Evolutionary conservation across 2,113 vertebrate species (phyloP), one percentile per base, ranked within the genome.

Genomic region (Ochotona princeps): DNA sequence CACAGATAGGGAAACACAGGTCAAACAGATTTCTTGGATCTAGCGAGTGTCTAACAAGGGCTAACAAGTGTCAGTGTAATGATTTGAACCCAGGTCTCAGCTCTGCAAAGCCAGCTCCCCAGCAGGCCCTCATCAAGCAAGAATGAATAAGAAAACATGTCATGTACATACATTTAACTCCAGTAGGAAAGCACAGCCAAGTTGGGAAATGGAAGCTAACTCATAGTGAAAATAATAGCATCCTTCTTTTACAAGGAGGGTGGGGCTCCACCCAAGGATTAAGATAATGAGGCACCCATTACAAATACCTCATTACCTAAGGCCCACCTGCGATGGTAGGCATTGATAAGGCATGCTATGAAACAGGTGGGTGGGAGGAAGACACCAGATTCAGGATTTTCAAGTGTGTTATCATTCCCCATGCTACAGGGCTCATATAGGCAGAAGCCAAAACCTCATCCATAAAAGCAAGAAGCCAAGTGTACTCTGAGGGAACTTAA

Each of bases 241-340:
- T 73, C 89, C 69, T 95, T 60, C 87, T 90, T 95, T 92, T 72
- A 90, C n/a, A 44, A 93, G 44, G 28, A 94, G 91, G 93, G 95
- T 92, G 88, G 57, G 70, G 51, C 83, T 85, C 78, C 75, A 73
- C n/a, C 61, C 84, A 26, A 92, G 73, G 84, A 83, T 94, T 95
- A 95, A 74, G 30, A 85, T 86, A 96, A 97, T 95, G 85, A 95
- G 87, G 38, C 88, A 92, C 44, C 72, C 20, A 75, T 94, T 95
- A 78, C 93, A 92, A 95, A 96, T 92, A 61, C 79, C 82, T 92
- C 32, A 60, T 97, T 97, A 90, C 95, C 63, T 83, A 93, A 96
- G 70, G 93, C 47, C 66, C 12, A 83, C 66, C 78, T 90, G 35
- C 0, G 63, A 94, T 90, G 49, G 10, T 73, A 96, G 74, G 23